phyloP scores from a whole-genome alignment of 1,140 invertebrate species.

The Argopecten irradians region DNA sequence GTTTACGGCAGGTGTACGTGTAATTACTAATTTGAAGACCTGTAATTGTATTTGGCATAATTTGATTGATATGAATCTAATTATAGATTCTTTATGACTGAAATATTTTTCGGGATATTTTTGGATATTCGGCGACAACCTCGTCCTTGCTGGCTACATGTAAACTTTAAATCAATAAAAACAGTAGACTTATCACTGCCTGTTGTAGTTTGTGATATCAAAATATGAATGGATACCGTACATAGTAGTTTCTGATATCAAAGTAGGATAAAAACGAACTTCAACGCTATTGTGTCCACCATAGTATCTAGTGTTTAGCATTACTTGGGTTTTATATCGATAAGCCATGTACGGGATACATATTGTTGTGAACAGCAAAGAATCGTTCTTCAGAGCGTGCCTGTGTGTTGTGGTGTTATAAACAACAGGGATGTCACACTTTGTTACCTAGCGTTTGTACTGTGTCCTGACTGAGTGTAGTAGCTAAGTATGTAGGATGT shows the following conservation, averaged over 20 bases:
- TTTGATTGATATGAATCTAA: not conserved
- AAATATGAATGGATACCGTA: too few species aligned
- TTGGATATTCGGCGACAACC: not conserved
- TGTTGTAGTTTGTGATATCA: not conserved
- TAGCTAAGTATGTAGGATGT: too few species aligned
- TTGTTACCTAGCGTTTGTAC: not conserved
- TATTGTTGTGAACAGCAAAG: not conserved
- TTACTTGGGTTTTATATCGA: conserved; percentile 28
- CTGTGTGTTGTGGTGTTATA: too few species aligned
- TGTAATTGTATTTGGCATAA: not conserved
- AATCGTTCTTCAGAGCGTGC: too few species aligned
- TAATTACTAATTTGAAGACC: not conserved
- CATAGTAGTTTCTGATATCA: too few species aligned
- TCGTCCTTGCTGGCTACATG: not conserved
- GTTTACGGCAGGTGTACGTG: not conserved
- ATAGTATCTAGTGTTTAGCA: not conserved
- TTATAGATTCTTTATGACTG: not conserved
- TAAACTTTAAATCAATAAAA: not conserved
- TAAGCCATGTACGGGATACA: not conserved
- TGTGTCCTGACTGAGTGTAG: too few species aligned
- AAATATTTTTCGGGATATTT: not conserved
- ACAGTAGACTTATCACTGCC: not conserved
- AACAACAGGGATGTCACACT: not conserved
- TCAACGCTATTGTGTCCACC: too few species aligned
- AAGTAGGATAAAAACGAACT: not conserved